A percentile compares a stretch with the other conserved stretches of the same genome.
Conservation (phyloP, 2,888 invertebrate species). For the Ichneumon xanthorius region DNA sequence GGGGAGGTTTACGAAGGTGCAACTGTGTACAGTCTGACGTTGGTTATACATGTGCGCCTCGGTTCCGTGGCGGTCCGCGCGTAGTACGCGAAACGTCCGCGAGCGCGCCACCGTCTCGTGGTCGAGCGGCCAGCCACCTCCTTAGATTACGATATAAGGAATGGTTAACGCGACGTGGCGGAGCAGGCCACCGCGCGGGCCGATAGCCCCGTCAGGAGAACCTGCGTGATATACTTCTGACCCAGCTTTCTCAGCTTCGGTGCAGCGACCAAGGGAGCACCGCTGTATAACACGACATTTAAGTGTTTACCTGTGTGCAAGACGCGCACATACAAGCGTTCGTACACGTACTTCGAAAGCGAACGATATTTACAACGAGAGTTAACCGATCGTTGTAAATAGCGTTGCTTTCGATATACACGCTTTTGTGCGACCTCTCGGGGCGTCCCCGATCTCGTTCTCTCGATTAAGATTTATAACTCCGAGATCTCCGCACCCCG, state of each 20-base stretch:
- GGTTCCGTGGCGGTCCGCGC: not conserved
- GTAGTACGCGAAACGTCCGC: slow-evolving; percentile 2
- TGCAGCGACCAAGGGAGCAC: not conserved
- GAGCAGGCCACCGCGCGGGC: slow-evolving; percentile 75
- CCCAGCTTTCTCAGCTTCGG: slow-evolving; percentile 66
- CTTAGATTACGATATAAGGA: slow-evolving; percentile 82
- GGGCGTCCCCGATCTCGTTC: not conserved
- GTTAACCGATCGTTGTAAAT: slow-evolving; percentile 3
- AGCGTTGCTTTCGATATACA: slow-evolving; percentile 1
- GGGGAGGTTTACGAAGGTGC: not conserved
- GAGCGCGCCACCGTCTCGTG: slow-evolving; percentile 62
- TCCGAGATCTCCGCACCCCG: not conserved
- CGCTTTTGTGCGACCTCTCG: not conserved
- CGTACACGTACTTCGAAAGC: not conserved
- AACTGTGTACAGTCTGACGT: not conserved
- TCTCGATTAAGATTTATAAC: slow-evolving; percentile 8
- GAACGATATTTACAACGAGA: not conserved
- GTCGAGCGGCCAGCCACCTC: slow-evolving; percentile 78
- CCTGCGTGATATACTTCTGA: slow-evolving; percentile 66
- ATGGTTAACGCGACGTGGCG: slow-evolving; percentile 78
- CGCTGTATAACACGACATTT: not conserved
- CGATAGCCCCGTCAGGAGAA: slow-evolving; percentile 69
- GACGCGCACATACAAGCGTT: not conserved
- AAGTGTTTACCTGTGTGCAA: not conserved
- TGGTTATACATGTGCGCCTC: not conserved